phyloP scores from a whole-genome alignment of 2,888 invertebrate genomes.

The Drosophila formosana region DNA sequence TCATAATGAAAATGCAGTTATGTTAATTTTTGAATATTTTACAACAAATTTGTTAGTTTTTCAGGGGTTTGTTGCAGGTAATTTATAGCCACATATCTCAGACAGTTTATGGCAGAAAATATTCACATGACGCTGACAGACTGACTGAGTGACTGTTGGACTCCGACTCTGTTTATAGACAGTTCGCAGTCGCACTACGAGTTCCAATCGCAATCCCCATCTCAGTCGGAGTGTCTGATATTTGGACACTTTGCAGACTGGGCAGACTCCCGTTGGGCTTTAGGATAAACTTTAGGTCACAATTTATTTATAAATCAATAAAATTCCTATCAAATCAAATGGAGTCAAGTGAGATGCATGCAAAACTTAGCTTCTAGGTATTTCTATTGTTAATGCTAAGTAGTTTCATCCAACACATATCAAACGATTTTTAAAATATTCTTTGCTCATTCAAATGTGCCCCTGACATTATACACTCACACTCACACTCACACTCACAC shows the following conservation, averaged over 20 bases:
- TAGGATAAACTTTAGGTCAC: slow-evolving; percentile 17
- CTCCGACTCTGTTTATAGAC: background rate
- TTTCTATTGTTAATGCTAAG: slow-evolving; percentile 41
- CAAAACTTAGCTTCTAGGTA: slow-evolving; percentile 20
- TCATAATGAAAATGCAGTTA: slow-evolving; percentile 70
- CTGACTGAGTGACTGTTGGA: slow-evolving; percentile 28
- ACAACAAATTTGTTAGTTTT: slow-evolving; percentile 31
- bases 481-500: slow-evolving; percentile 8
- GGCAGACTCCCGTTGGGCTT: slow-evolving; percentile 37
- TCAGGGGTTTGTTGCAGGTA: slow-evolving; percentile 34
- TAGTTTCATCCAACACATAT: slow-evolving; percentile 33
- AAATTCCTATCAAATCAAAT: slow-evolving; percentile 38
- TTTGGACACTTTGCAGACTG: slow-evolving; percentile 52
- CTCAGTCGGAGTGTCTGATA: background rate
- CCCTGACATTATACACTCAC: slow-evolving; percentile 42
- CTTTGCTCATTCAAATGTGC: slow-evolving; percentile 73
- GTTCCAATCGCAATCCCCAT: background rate
- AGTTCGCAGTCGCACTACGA: background rate
- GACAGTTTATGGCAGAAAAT: slow-evolving; percentile 64
- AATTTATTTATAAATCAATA: slow-evolving; percentile 61
- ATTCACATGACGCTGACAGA: slow-evolving; percentile 56
- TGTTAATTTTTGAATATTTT: slow-evolving; percentile 66
- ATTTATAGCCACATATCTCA: slow-evolving; percentile 73
- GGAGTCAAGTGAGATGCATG: slow-evolving; percentile 7
- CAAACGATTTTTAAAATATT: slow-evolving; percentile 66